Base-by-base conservation (phyloP, 1,140 invertebrate species). In the Drosophila orena region DNA sequence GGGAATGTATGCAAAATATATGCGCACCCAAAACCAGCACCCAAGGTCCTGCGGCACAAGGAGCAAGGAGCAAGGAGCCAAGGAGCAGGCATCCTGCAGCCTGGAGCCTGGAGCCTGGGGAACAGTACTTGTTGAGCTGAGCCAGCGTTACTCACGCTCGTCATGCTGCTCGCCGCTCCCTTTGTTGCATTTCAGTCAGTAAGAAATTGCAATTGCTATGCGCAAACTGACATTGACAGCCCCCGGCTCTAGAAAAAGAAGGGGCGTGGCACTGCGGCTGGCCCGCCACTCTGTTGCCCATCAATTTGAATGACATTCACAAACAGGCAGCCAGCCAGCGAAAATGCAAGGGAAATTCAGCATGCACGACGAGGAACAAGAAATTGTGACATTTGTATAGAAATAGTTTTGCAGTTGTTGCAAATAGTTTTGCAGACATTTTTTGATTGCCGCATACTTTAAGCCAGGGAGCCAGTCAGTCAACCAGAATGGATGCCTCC, bases 251-350 rank as follows among this genome's bases (percentile, higher is more conserved):
- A 15, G 2, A 38, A n/a, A n/a, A 34, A n/a, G n/a, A 24, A 37
- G 54, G 24, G 37, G 22, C 42, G 44, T 37, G 35, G 70, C 14
- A 70, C 53, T 77, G 71, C 58, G 75, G 42, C 59, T 68, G 35
- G 43, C 50, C 61, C 64, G 74, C 73, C 79, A 81, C 66, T 59
- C 62, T 54, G 62, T 65, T 76, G 55, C 43, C 76, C 83, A 88
- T 88, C 83, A 88, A 89, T 88, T 88, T 88, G 83, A 88, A 88
- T 84, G 83, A 89, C 84, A 88, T 88, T 88, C 83, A 85, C 66
- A 77, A 76, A 85, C 75, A 85, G 59, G 20, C 24, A 75, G 59
- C 66, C 37, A 8, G 65, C 64, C 30, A 44, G 42, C 15, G 15
- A 8, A 44, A 56, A 54, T 57, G 22, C 34, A 42, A 55, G 56